Percentiles rank a stretch among this genome's conserved stretches.
phyloP scores from a whole-genome alignment of 1,140 invertebrate genomes.

The Ips nitidus region DNA sequence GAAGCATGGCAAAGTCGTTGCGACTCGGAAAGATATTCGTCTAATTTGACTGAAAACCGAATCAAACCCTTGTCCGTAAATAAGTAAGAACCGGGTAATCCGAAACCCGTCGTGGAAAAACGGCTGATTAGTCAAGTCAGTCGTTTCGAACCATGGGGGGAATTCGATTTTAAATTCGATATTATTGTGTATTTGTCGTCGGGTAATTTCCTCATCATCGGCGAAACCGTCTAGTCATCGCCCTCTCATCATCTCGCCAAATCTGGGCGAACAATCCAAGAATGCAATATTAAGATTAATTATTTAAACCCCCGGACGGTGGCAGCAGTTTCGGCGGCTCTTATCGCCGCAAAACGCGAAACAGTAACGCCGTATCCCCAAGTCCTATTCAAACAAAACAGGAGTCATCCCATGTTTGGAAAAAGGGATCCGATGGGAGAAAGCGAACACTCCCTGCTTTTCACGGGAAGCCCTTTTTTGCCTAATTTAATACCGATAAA shows the following conservation, averaged over 20 bases:
- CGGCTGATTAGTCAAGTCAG: constrained; percentile 21
- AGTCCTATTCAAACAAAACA: constrained; percentile 37
- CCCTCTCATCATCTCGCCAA: constrained; percentile 12
- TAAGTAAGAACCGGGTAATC: constrained; percentile 21
- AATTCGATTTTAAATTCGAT: constrained; percentile 30
- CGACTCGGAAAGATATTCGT: constrained; percentile 33
- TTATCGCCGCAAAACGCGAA: constrained; percentile 32
- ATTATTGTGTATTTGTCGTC: constrained; percentile 2
- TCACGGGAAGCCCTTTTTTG: background rate
- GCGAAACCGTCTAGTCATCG: constrained; percentile 15
- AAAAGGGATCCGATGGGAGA: constrained; percentile 5
- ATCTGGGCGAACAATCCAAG: constrained; percentile 30
- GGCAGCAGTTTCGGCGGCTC: background rate
- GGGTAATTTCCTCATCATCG: background rate
- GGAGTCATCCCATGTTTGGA: constrained; percentile 29
- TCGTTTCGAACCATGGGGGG: background rate
- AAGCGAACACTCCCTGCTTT: background rate
- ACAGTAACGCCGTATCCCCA: constrained; percentile 19
- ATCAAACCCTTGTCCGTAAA: constrained; percentile 21
- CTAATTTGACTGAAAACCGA: constrained; percentile 39
- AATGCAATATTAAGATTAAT: constrained; percentile 37
- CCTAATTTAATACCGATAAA: no score
- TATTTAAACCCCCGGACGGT: constrained; percentile 5
- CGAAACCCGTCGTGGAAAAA: constrained; percentile 24
- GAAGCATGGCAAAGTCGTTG: constrained; percentile 36